A percentile compares a stretch with the other conserved stretches of the same genome.
Conservation (phyloP, 2,797 vertebrate species). For the Urosaurus nigricauda region DNA sequence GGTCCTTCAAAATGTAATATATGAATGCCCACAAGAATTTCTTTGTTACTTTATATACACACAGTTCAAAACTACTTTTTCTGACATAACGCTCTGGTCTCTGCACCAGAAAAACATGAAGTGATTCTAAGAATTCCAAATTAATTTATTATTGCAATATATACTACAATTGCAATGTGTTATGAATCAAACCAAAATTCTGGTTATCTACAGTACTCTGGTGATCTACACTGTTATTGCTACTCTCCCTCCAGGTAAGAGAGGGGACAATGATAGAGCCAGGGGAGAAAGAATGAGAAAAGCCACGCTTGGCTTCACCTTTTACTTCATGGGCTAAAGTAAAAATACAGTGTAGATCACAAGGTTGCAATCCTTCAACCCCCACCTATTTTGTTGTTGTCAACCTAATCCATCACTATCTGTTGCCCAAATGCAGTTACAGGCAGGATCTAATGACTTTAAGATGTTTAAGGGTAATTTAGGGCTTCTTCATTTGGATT, state of each 20-base stretch:
- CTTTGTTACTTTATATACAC: neutral
- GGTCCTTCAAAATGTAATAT: neutral
- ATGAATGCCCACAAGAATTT: neutral
- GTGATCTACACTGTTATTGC: neutral
- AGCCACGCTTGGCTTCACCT: neutral
- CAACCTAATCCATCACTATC: neutral
- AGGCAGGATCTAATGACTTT: constrained; percentile 5
- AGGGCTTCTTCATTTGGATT: constrained; percentile 22
- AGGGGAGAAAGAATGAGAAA: neutral
- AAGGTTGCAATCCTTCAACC: neutral
- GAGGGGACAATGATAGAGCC: neutral
- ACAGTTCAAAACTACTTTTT: neutral
- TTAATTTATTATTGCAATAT: neutral
- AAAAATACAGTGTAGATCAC: neutral
- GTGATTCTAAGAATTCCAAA: neutral
- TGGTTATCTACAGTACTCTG: neutral
- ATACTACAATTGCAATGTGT: neutral
- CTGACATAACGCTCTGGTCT: neutral
- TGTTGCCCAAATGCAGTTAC: neutral
- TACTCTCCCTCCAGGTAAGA: neutral
- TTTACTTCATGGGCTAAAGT: neutral
- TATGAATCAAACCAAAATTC: neutral
- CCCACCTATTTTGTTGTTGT: neutral
- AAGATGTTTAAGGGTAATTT: constrained; percentile 46
- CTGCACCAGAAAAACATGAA: neutral